These are phyloP conservation scores for Cetonia aurata DNA, from an alignment of 2,888 invertebrate genomes.

Conservation along the genomic window DNA sequence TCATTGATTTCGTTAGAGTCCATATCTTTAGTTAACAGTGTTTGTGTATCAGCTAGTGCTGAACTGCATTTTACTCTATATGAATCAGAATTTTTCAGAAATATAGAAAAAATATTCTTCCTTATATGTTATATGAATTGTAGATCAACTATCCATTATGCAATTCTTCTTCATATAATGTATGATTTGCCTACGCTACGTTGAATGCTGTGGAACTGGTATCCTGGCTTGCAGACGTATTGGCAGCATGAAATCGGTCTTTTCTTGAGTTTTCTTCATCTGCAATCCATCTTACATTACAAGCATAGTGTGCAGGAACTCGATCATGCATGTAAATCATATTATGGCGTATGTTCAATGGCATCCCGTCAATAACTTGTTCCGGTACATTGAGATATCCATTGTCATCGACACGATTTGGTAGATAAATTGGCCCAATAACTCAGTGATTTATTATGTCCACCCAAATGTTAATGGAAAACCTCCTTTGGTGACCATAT, in stretches of 20 bases:
- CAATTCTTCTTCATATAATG: conserved; percentile 8
- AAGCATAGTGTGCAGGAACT: no score
- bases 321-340: no score
- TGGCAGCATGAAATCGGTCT: neutral
- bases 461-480: no score
- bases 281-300: no score
- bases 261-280: neutral
- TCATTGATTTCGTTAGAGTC: neutral
- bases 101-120: neutral
- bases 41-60: neutral
- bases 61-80: neutral
- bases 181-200: conserved; percentile 4
- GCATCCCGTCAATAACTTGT: no score
- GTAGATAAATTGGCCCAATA: no score
- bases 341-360: no score
- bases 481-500: no score
- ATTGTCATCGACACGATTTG: no score
- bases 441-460: no score
- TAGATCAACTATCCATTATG: conserved; percentile 11
- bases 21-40: neutral
- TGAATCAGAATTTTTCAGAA: neutral
- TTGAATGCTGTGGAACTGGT: neutral
- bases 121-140: conserved; percentile 12
- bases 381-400: no score
- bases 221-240: conserved; percentile 10